Evolutionary conservation across 2,797 vertebrate species (phyloP).

Genomic region (Pteropus rufus): DNA sequence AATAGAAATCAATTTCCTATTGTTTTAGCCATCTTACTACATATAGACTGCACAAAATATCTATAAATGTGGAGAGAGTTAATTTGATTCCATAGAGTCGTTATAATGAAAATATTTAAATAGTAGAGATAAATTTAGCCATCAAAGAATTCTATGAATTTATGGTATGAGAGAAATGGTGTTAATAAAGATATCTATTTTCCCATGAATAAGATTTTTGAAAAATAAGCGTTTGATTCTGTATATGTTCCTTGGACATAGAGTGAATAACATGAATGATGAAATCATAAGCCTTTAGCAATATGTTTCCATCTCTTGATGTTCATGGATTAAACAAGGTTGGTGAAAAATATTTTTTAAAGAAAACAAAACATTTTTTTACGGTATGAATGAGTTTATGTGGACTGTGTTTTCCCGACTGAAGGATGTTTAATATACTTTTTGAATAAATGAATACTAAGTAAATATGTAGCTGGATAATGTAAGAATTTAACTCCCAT

Average conservation of each 20-base stretch:
- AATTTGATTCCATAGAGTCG: not conserved
- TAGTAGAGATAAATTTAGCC: not conserved
- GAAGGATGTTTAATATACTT: not conserved
- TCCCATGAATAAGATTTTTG: not conserved
- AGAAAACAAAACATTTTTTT: not conserved
- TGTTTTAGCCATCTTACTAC: not conserved
- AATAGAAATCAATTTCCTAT: not conserved
- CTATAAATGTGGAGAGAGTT: not conserved
- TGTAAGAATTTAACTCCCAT: not conserved
- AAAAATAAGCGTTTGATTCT: not conserved
- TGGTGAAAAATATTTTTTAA: not conserved
- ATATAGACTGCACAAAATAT: not conserved
- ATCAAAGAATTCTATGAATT: not conserved
- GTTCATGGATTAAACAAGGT: not conserved
- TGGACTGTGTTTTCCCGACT: not conserved
- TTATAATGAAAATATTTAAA: not conserved
- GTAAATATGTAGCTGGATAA: not conserved
- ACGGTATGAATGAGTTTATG: not conserved
- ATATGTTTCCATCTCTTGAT: not conserved
- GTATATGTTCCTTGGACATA: not conserved
- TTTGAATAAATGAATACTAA: not conserved
- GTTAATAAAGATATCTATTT: not conserved
- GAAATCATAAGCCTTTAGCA: not conserved
- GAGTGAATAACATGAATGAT: not conserved
- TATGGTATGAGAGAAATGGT: not conserved